Conservation (phyloP, 2,888 invertebrate genomes). For the Acronicta alni region DNA sequence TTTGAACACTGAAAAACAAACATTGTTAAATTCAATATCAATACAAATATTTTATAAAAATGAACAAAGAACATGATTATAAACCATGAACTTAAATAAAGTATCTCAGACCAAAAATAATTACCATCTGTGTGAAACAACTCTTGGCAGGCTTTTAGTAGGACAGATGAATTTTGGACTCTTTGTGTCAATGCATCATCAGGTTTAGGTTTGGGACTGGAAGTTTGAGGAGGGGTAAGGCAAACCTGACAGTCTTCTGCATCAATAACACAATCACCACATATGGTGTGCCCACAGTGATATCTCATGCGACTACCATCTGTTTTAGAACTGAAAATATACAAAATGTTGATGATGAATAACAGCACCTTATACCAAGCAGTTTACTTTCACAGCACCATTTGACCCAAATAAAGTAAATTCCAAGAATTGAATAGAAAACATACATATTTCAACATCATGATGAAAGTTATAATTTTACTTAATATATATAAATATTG, state of each 20-base stretch:
- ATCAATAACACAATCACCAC: conserved; percentile 69
- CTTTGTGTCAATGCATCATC: conserved; percentile 68
- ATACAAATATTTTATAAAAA: too few relatives aligned
- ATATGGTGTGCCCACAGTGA: conserved; percentile 77
- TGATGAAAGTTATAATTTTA: too few relatives aligned
- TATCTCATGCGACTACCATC: conserved; percentile 69
- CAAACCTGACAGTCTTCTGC: conserved; percentile 70
- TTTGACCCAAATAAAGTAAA: too few relatives aligned
- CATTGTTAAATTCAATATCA: not conserved
- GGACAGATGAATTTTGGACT: conserved; percentile 64
- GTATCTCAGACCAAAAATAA: conserved; percentile 8
- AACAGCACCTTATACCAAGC: not conserved
- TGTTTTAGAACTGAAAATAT: conserved; percentile 71
- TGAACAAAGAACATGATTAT: too few relatives aligned
- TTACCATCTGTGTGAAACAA: conserved; percentile 76
- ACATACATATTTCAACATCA: too few relatives aligned
- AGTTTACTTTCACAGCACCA: not conserved
- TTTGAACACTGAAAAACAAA: conserved; percentile 70
- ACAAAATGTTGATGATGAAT: not conserved
- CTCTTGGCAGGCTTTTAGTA: conserved; percentile 71
- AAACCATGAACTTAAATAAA: too few relatives aligned
- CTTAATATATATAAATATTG: too few relatives aligned
- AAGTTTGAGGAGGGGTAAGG: conserved; percentile 59
- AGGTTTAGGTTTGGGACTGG: conserved; percentile 37
- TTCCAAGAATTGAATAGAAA: too few relatives aligned